Base-by-base conservation (phyloP, 2,888 invertebrate species). In the Mesoligia furuncula region DNA sequence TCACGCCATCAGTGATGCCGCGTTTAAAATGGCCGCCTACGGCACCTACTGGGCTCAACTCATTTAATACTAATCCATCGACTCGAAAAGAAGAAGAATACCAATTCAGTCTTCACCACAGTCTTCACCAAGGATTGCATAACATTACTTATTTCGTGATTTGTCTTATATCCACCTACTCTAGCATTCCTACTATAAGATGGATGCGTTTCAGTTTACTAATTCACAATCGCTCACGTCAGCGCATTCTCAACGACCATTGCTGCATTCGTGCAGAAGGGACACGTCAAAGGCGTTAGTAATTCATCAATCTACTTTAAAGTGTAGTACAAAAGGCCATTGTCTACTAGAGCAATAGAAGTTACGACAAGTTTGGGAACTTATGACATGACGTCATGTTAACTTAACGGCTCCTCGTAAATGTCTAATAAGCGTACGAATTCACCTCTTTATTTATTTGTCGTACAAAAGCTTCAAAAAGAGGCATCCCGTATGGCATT, bases 301-400 rank as follows among this genome's bases (percentile, higher is more conserved):
- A 81, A 85, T 85, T 77, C 73, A 85, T 73, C 67, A 85, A 68
- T 81, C 67, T 68, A 83, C 66, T 71, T 85, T 77, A 77, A 85
- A 77, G 27, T 81, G 62, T 73, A 45, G 42, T 57, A 36, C 65
- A 72, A 85, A 76, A 80, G 69, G 57, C 72, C 36, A 85, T 83
- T 75, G 81, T 75, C 72, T 84, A 69, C 65, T 66, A 73, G 31
- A 68, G 70, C n/a, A 71, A 81, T 77, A 70, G 62, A 76, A 65
- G 73, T 75, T 75, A 72, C 69, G 54, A 73, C 70, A 62, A 62
- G 57, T 76, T 81, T 57, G 27, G 48, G 42, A 61, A 76, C 42
- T 71, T 77, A 70, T 74, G 57, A 48, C 48, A 54, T 54, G 54
- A 42, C 68, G 62, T 69, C 64, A 68, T 5, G 54, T 51, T 57